Evolutionary conservation across 2,113 vertebrate species (phyloP).

Genomic region (Oreochromis aureus): DNA sequence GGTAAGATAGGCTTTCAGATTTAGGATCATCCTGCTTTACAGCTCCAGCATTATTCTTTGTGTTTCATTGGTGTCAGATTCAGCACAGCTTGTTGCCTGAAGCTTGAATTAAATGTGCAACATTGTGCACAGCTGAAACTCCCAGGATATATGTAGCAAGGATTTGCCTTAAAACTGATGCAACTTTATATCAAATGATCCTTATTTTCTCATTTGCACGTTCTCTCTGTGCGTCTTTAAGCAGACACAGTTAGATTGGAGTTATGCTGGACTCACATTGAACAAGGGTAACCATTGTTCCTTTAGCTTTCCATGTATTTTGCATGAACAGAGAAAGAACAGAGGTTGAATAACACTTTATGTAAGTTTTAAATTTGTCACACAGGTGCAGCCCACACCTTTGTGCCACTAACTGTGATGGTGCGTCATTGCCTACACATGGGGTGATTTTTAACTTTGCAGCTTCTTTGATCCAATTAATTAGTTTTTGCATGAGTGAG

Average conservation of each 20-base stretch:
- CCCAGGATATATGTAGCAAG: neutral
- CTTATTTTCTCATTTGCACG: neutral
- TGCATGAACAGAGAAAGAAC: neutral
- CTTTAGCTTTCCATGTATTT: neutral
- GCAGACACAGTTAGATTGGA: neutral
- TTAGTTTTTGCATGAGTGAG: neutral
- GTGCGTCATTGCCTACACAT: neutral
- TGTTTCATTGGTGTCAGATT: neutral
- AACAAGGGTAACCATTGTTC: constrained; percentile 19
- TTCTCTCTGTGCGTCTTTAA: neutral
- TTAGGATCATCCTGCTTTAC: neutral
- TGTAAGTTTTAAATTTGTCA: constrained; percentile 8
- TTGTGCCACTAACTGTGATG: neutral
- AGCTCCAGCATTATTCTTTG: neutral
- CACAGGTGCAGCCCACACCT: neutral
- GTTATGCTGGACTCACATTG: neutral
- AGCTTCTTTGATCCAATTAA: neutral
- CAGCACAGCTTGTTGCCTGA: neutral
- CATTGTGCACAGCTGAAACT: neutral
- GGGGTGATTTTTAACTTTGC: neutral
- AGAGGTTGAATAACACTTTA: constrained; percentile 32
- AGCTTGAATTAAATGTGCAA: neutral
- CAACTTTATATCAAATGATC: neutral
- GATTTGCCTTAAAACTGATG: neutral
- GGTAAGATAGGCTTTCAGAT: neutral